Conservation (phyloP, 2,113 vertebrate species). For the Esox niger region DNA sequence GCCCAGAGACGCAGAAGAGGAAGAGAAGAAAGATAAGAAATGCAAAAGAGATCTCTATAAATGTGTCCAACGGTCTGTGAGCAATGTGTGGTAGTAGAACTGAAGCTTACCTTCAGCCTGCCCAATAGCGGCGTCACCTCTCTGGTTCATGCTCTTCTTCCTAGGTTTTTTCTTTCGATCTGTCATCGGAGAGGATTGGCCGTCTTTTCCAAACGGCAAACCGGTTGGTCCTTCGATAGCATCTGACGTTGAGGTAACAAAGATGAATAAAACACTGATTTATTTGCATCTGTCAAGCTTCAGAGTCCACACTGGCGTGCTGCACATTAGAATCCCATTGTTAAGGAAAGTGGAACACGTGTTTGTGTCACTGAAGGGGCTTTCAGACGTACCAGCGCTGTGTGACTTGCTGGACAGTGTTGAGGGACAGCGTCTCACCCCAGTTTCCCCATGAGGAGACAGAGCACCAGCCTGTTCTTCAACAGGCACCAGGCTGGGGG, state of each 20-base stretch:
- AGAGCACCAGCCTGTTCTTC: slow-evolving; percentile 72
- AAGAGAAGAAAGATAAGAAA: slow-evolving; percentile 51
- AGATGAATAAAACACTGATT: not conserved
- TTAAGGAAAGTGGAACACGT: not conserved
- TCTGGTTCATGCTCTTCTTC: slow-evolving; percentile 91
- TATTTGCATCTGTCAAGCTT: not conserved
- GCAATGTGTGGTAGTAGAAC: not conserved
- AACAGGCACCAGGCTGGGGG: slow-evolving; percentile 72
- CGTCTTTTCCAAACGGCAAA: slow-evolving; percentile 75
- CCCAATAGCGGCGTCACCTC: slow-evolving; percentile 83
- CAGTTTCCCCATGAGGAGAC: slow-evolving; percentile 70
- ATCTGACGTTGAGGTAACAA: slow-evolving; percentile 34
- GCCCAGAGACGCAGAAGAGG: slow-evolving; percentile 47
- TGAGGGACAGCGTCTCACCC: slow-evolving; percentile 78
- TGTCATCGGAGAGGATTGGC: slow-evolving; percentile 84
- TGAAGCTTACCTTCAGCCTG: slow-evolving; percentile 88
- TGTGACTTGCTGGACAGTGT: slow-evolving; percentile 75
- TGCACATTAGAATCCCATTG: not conserved
- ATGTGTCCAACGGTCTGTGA: slow-evolving; percentile 9
- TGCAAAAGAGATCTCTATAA: slow-evolving; percentile 48
- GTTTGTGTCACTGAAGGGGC: no score
- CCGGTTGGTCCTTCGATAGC: slow-evolving; percentile 72
- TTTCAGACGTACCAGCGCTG: slow-evolving; percentile 69
- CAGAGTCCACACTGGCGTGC: not conserved
- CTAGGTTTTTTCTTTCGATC: slow-evolving; percentile 90